These are phyloP conservation scores for Zonotrichia leucophrys DNA, from an alignment of 2,113 vertebrate genomes.

Conservation along the genomic window DNA sequence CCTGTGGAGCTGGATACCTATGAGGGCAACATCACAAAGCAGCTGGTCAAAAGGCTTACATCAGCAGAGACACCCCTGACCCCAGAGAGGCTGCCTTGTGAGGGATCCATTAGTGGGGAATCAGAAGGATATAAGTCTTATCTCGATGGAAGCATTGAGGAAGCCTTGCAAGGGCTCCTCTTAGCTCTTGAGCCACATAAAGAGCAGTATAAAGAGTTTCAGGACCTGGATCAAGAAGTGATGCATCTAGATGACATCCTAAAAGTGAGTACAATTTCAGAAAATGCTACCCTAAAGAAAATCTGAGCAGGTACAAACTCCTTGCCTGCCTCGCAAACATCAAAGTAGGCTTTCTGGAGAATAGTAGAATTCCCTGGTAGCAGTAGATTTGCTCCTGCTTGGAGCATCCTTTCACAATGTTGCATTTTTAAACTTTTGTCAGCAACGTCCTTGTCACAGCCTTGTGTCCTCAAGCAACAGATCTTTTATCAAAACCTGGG, in stretches of 20 bases:
- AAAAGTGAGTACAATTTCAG: conserved; percentile 82
- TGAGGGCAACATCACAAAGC: conserved; percentile 92
- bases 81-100: conserved; percentile 54
- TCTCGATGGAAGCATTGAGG: conserved; percentile 90
- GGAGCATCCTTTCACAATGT: not conserved
- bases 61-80: conserved; percentile 79
- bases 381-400: not conserved
- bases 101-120: conserved; percentile 78
- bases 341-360: not conserved
- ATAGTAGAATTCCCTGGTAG: not conserved
- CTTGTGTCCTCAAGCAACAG: not conserved
- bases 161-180: conserved; percentile 89
- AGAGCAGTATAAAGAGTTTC: conserved; percentile 90
- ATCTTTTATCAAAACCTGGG: not conserved
- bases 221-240: conserved; percentile 92
- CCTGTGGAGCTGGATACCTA: conserved; percentile 92
- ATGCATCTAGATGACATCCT: conserved; percentile 93
- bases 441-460: not conserved
- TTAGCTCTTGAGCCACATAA: conserved; percentile 87
- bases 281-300: conserved; percentile 29
- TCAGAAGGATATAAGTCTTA: conserved; percentile 85
- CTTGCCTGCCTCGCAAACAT: not conserved
- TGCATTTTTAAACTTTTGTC: not conserved
- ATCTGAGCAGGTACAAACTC: not conserved
- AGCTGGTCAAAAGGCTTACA: conserved; percentile 92